Base-by-base conservation (phyloP, 2,888 invertebrate species). In the Leucophora obtusa region DNA sequence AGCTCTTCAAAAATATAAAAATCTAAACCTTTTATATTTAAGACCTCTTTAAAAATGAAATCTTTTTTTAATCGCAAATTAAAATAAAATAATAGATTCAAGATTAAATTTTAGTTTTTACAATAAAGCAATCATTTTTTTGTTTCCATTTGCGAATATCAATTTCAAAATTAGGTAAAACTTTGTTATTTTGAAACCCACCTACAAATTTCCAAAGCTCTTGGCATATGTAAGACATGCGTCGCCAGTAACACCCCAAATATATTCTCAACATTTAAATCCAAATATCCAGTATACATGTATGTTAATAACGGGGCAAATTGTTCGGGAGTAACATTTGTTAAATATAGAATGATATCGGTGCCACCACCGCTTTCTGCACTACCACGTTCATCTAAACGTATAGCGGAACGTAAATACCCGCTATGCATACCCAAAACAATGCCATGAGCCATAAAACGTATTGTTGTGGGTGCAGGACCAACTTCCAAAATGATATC, bases 251-350 rank as follows among this genome's bases (percentile, higher is more conserved):
- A 89, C 54, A 94, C 93, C 83, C 93, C 93, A 90, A 94, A 94
- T 82, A 95, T 94, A 89, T 95, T 95, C 75, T 93, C 92, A 82
- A 93, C 90, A 83, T 93, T 94, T 28, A 95, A 91, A 85, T 94
- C 94, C 85, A 95, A 89, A 83, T 92, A 93, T 21, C 95, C 95
- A 7, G 94, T 94, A 89, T 95, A 94, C 94, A 95, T 94, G 91
- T 94, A 95, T 21, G 93, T 93, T 43, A 95, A 89, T 6, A 95
- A 89, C 0, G 93, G 93, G 0, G 93, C 93, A 87, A 95, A 95
- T 79, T 93, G 92, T 84, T 93, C 92, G 1, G 92, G 91, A 77
- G 92, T 92, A 5, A 93, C 91, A 86, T 92, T 93, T 73, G 92
- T 91, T 54, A 93, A 90, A 76, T 90, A 90, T 33, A 93, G 89